Percentiles rank a stretch among this genome's conserved stretches.
Conservation (phyloP, 1,140 invertebrate genomes). For the Fragariocoptes setiger region DNA sequence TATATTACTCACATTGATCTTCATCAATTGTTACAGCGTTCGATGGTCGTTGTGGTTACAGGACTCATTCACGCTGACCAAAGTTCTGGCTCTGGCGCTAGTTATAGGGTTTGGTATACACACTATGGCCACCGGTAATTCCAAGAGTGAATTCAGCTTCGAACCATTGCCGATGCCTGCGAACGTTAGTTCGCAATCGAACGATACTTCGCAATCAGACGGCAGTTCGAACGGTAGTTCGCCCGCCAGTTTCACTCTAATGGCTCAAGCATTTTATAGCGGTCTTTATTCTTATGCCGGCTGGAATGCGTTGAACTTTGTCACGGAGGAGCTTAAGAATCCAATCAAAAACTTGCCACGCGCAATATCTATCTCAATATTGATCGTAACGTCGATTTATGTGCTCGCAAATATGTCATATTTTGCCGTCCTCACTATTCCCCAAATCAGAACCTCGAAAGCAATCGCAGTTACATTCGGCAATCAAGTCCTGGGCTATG, state of each 20-base stretch:
- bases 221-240: background rate
- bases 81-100: constrained; percentile 54
- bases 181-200: no score
- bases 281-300: constrained; percentile 88
- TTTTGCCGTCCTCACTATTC: constrained; percentile 50
- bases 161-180: no score
- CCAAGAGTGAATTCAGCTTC: no score
- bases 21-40: constrained; percentile 79
- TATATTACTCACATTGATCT: constrained; percentile 37
- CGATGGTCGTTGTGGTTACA: constrained; percentile 73
- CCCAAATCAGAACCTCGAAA: constrained; percentile 44
- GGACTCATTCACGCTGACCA: constrained; percentile 68
- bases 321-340: constrained; percentile 76
- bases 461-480: constrained; percentile 76
- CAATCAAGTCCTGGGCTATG: constrained; percentile 30
- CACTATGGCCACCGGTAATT: constrained; percentile 21
- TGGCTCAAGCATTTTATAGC: constrained; percentile 67
- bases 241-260: constrained; percentile 12
- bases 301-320: constrained; percentile 83
- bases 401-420: constrained; percentile 72
- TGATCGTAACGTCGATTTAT: constrained; percentile 63
- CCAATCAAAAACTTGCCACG: constrained; percentile 62
- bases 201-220: background rate
- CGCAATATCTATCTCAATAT: constrained; percentile 70
- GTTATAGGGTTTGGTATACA: constrained; percentile 52